Base-by-base conservation (phyloP, 2,888 invertebrate species). In the Hydroisotoma schaefferi region DNA sequence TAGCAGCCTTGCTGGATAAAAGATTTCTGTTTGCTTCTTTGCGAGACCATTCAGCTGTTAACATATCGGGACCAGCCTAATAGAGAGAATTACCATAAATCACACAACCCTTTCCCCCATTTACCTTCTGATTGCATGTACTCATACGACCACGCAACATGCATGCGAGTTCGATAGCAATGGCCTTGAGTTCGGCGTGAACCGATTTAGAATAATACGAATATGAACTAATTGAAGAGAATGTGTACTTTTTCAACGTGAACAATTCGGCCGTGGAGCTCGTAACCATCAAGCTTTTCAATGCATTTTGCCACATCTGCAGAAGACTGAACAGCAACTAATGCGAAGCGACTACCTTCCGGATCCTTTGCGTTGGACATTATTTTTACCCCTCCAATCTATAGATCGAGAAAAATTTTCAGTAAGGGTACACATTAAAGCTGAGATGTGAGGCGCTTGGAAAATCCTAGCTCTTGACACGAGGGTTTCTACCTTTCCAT, bases 361-460 rank as follows among this genome's bases (percentile, higher is more conserved):
- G 64, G 59, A 43, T 59, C 59, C 51, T 62, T 54, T 3, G 63
- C 59, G 40, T 65, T 68, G 20, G 63, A 59, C 52, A 68, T 68
- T 18, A 68, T 61, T 44, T 65, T 65, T 25, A 68, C 65, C 4
- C 65, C 63, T 10, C 61, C 59, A 56, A 66, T 66, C 63, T 65
- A 44, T 37, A 65, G 27, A 59, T 25, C 33, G 33, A 55, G 29
- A 49, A 57, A 57, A 51, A 57, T 15, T 3, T 28, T 27, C 27
- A 48, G 33, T 43, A 22, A 47, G 33, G 51, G 43, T 46, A 51
- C 23, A 37, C 29, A 49, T 44, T 20, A 20, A 27, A 44, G 18
- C n/a, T 5, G 49, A 27, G 5, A 29, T 8, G 23, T 43, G 8
- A 8, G 18, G 6, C 20, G 44, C 6, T 15, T n/a, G 8, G 44